These are phyloP conservation scores for Brenthis daphne DNA, from an alignment of 2,888 invertebrate genomes.

Conservation along the genomic window DNA sequence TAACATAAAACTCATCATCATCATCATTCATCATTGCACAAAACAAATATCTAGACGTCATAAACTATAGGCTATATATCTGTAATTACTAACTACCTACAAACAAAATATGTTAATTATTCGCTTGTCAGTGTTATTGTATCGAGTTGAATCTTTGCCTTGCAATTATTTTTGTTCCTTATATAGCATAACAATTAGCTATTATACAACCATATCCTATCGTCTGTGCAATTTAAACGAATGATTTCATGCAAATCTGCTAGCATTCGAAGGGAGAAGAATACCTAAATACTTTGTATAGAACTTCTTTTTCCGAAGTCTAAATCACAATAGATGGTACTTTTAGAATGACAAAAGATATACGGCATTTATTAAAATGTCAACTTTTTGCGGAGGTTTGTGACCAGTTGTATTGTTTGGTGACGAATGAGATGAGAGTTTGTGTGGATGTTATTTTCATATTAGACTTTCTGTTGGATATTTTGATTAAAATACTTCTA, in stretches of 20 bases:
- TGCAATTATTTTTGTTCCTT: constrained; percentile 6
- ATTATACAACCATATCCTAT: constrained; percentile 7
- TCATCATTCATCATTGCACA: no score
- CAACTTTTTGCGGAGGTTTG: constrained; percentile 51
- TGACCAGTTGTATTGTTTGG: constrained; percentile 37
- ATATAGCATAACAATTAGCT: constrained; percentile 17
- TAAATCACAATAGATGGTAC: constrained; percentile 61
- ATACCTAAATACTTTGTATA: constrained; percentile 68
- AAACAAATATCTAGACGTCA: no score
- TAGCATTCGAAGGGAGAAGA: constrained; percentile 35
- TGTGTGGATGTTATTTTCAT: constrained; percentile 24
- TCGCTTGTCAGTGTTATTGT: neutral
- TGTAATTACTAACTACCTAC: no score
- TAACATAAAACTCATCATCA: no score
- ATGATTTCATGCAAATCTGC: constrained; percentile 24
- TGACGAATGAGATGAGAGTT: constrained; percentile 34
- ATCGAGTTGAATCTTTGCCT: neutral
- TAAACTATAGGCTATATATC: no score
- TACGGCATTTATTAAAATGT: constrained; percentile 69
- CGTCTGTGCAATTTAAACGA: constrained; percentile 6
- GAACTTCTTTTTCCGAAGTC: constrained; percentile 64
- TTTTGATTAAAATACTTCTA: neutral
- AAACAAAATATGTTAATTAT: neutral
- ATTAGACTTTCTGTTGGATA: constrained; percentile 19
- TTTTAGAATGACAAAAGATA: constrained; percentile 59